A percentile compares a stretch with the other conserved stretches of the same genome.
These are phyloP conservation scores for Pheosia gnoma DNA, from an alignment of 2,888 invertebrate species.

Conservation along the genomic window DNA sequence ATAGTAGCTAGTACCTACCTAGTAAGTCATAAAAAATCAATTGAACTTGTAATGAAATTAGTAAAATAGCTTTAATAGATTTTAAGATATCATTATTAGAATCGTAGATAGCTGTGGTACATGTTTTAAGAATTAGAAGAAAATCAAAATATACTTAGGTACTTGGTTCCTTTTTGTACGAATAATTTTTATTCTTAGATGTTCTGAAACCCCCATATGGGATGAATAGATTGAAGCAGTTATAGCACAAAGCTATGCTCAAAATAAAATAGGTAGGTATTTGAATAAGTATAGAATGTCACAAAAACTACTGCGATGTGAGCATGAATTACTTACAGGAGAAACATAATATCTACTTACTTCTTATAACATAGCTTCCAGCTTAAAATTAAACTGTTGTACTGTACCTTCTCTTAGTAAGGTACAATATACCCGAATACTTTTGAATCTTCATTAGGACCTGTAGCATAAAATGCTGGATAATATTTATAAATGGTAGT, in stretches of 20 bases:
- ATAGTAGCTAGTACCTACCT: slow-evolving; percentile 19
- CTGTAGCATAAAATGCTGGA: too few species aligned
- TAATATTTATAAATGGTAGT: too few species aligned
- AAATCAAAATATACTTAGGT: slow-evolving; percentile 29
- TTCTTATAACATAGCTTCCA: too few species aligned
- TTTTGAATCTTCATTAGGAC: too few species aligned
- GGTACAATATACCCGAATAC: too few species aligned
- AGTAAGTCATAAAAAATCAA: slow-evolving; percentile 15
- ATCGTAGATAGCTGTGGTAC: slow-evolving; percentile 43
- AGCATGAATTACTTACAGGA: slow-evolving; percentile 17
- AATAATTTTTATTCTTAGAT: slow-evolving; percentile 26
- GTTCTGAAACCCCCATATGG: slow-evolving; percentile 19
- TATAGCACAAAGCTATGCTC: slow-evolving; percentile 64
- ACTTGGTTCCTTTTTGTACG: slow-evolving; percentile 23
- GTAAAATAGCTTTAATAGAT: slow-evolving; percentile 80
- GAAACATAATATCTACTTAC: too few species aligned
- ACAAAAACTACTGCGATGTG: slow-evolving; percentile 24
- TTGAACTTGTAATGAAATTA: slow-evolving; percentile 55
- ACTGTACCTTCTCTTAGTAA: too few species aligned
- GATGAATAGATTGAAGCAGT: slow-evolving; percentile 30
- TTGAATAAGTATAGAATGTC: slow-evolving; percentile 35
- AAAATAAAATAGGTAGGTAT: slow-evolving; percentile 48
- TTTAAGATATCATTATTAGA: slow-evolving; percentile 50
- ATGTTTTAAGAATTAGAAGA: slow-evolving; percentile 36
- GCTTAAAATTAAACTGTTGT: too few species aligned